Base-by-base conservation (phyloP, 2,113 vertebrate species). In the Seriola rivoliana region DNA sequence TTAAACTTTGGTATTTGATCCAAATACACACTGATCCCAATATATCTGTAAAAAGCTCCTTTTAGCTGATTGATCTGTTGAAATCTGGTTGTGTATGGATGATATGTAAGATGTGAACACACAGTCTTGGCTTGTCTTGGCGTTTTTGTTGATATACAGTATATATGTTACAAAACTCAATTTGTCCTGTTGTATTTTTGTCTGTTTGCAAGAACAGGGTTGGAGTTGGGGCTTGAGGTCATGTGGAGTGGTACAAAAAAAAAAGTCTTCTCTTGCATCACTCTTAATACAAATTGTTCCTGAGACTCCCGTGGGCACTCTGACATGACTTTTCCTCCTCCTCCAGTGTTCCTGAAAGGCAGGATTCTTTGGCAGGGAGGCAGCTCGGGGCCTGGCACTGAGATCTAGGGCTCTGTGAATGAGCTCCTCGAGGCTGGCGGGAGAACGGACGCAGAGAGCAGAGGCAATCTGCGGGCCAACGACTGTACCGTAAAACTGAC, bases 351-450 rank as follows among this genome's bases (percentile, higher is more conserved):
- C 63, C 82, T 88, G 74, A 90, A 92, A 89, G 67, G 64, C 75
- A 71, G 1, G 74, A 80, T 78, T 90, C 52, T 85, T 87, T 92
- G 84, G 87, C n/a, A 84, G 64, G 54, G 75, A 70, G 76, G 74
- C 54, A 59, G 78, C 70, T 66, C 8, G 23, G 55, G 63, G 65
- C 34, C 85, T 75, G 64, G 78, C 82, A 17, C 75, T 8, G 62
- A 62, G 13, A 88, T 64, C 70, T 79, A 36, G 23, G 58, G 25
- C 50, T 42, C 54, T 44, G 38, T 69, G 83, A 81, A 88, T 52
- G 78, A 87, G 81, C 75, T 85, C 79, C 36, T 78, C 0, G 11
- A 82, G 66, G 71, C 67, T 38, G n/a, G n/a, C 60, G 48, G 46
- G 55, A 12, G 71, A 21, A 68, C 48, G 63, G 36, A 75, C 4